Conservation (phyloP, 2,888 invertebrate genomes). For the Hemithea aestivaria region DNA sequence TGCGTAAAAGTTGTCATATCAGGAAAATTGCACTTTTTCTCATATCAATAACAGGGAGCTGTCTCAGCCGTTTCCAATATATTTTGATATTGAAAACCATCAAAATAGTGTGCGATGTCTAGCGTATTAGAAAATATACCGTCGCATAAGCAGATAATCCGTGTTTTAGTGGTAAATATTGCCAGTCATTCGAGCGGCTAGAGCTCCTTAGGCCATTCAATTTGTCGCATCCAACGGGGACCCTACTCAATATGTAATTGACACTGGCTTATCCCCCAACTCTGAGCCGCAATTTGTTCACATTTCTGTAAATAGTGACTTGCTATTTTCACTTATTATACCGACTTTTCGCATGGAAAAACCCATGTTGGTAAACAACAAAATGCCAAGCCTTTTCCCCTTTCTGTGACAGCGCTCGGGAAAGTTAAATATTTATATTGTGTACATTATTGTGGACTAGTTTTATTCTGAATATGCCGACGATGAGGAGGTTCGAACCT, state of each 20-base stretch:
- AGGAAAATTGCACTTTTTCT: constrained; percentile 26
- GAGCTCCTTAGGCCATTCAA: constrained; percentile 63
- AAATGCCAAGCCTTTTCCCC: constrained; percentile 26
- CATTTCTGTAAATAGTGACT: constrained; percentile 55
- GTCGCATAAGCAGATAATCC: constrained; percentile 49
- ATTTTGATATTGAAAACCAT: constrained; percentile 29
- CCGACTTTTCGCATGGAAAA: constrained; percentile 29
- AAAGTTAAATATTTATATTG: constrained; percentile 29
- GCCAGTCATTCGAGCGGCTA: constrained; percentile 52
- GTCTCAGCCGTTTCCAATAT: constrained; percentile 28
- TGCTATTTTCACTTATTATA: constrained; percentile 41
- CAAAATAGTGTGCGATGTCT: constrained; percentile 26
- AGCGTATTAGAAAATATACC: constrained; percentile 45
- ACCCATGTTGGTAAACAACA: constrained; percentile 30
- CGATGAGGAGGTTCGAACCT: constrained; percentile 9
- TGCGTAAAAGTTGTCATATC: constrained; percentile 22
- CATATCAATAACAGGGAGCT: constrained; percentile 29
- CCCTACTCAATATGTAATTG: constrained; percentile 75
- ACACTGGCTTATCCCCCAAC: constrained; percentile 70
- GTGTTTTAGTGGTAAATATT: constrained; percentile 61
- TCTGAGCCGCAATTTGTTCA: constrained; percentile 69
- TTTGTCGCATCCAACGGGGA: constrained; percentile 60
- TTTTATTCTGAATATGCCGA: constrained; percentile 9
- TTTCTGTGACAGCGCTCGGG: constrained; percentile 22
- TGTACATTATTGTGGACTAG: constrained; percentile 15